phyloP scores from a whole-genome alignment of 2,113 vertebrate genomes.

The Sorex fumeus region DNA sequence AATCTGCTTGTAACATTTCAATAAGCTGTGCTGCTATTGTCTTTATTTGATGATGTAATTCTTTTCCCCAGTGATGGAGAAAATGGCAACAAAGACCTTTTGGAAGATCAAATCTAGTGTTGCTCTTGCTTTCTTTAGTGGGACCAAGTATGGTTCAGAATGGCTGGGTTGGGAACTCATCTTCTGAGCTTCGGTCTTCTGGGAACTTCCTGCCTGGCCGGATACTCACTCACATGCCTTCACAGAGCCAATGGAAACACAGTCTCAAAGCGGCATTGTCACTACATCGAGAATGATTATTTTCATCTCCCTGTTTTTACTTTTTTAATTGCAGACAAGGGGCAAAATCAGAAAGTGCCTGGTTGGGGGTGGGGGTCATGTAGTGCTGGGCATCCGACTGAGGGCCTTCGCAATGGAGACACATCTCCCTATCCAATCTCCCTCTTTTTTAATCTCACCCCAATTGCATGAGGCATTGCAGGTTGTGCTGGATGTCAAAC shows the following conservation, averaged over 20 bases:
- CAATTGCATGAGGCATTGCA: background rate
- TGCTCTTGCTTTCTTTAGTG: slow-evolving; percentile 78
- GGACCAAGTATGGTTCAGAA: background rate
- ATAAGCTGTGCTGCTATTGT: slow-evolving; percentile 89
- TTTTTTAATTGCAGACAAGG: background rate
- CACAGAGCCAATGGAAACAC: background rate
- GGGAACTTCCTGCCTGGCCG: background rate
- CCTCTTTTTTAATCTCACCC: background rate
- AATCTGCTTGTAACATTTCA: slow-evolving; percentile 86
- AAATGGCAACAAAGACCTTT: slow-evolving; percentile 88
- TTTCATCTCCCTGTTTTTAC: background rate
- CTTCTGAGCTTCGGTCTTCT: background rate
- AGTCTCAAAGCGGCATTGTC: background rate
- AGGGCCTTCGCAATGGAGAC: too few relatives aligned
- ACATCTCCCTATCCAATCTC: too few relatives aligned
- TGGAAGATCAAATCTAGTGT: slow-evolving; percentile 75
- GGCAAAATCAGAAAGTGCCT: too few relatives aligned
- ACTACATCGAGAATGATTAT: background rate
- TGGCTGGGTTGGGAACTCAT: slow-evolving; percentile 9
- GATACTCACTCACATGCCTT: background rate
- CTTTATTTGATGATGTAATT: slow-evolving; percentile 87
- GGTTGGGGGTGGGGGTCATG: too few relatives aligned
- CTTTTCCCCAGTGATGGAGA: slow-evolving; percentile 86
- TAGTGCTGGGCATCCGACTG: too few relatives aligned
- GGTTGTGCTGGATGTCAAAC: background rate